Conservation (phyloP, 2,888 invertebrate species). For the Drosophila anomelani region DNA sequence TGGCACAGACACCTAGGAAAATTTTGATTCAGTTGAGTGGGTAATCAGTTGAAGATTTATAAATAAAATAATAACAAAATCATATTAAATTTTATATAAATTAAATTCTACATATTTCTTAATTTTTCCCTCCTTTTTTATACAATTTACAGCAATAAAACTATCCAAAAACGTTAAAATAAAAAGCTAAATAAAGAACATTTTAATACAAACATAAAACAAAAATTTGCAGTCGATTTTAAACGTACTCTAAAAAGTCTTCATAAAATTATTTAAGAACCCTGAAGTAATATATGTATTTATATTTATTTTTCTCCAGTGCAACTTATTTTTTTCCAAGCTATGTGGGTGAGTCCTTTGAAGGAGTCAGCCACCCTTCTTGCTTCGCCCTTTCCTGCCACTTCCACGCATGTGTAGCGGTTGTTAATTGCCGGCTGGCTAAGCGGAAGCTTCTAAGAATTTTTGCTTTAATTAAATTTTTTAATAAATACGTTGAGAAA, state of each 20-base stretch:
- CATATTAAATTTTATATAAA: too few species aligned
- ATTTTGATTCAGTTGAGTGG: not conserved
- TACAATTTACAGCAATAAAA: too few species aligned
- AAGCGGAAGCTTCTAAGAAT: constrained; percentile 58
- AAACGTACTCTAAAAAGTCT: too few species aligned
- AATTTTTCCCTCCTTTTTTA: too few species aligned
- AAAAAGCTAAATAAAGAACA: too few species aligned
- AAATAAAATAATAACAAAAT: too few species aligned
- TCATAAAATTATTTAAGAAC: not conserved
- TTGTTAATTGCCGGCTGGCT: constrained; percentile 62
- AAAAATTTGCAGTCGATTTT: too few species aligned
- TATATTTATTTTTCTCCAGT: not conserved
- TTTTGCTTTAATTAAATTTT: constrained; percentile 68
- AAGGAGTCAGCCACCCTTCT: constrained; percentile 11
- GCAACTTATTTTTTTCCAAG: constrained; percentile 1
- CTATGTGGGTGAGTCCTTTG: constrained; percentile 21
- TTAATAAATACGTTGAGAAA: constrained; percentile 40
- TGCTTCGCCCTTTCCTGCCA: constrained; percentile 12
- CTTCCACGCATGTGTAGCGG: constrained; percentile 44
- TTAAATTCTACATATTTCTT: too few species aligned
- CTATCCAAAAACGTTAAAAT: too few species aligned
- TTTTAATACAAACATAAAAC: too few species aligned
- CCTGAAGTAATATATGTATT: not conserved
- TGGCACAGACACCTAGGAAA: constrained; percentile 46
- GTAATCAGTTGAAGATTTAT: not conserved